Evolutionary conservation across 2,113 vertebrate species (phyloP).

Genomic region (Neolamprologus hecqui): DNA sequence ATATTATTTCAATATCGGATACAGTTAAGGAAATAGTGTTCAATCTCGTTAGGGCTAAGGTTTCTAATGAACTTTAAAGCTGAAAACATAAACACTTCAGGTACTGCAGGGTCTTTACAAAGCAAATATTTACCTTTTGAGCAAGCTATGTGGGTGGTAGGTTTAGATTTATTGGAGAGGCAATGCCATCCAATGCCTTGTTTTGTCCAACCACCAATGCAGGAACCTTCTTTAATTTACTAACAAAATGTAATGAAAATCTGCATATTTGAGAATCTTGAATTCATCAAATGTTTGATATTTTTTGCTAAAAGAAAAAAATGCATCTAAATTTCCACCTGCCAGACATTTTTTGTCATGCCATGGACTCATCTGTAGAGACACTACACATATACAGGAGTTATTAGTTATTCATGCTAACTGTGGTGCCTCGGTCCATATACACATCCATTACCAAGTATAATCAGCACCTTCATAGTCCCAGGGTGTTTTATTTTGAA

Average conservation of each 20-base stretch:
- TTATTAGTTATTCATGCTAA: background rate
- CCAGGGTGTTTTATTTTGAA: background rate
- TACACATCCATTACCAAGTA: background rate
- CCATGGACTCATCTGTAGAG: background rate
- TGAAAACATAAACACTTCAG: background rate
- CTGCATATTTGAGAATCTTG: background rate
- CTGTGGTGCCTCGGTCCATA: background rate
- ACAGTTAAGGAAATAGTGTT: background rate
- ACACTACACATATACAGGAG: background rate
- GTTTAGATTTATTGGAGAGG: background rate
- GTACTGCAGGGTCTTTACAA: background rate
- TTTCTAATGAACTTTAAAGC: background rate
- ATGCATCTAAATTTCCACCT: background rate
- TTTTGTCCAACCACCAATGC: background rate
- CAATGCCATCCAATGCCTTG: background rate
- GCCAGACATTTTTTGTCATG: background rate
- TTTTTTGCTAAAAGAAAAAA: background rate
- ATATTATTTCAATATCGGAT: background rate
- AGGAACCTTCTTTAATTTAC: background rate
- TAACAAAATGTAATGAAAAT: background rate
- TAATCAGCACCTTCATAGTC: background rate
- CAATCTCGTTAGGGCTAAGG: background rate
- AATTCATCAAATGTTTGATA: background rate
- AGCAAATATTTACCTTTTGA: background rate
- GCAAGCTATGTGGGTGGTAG: background rate